Evolutionary conservation across 1,140 invertebrate genomes (phyloP).

Genomic region (Magallana angulata): DNA sequence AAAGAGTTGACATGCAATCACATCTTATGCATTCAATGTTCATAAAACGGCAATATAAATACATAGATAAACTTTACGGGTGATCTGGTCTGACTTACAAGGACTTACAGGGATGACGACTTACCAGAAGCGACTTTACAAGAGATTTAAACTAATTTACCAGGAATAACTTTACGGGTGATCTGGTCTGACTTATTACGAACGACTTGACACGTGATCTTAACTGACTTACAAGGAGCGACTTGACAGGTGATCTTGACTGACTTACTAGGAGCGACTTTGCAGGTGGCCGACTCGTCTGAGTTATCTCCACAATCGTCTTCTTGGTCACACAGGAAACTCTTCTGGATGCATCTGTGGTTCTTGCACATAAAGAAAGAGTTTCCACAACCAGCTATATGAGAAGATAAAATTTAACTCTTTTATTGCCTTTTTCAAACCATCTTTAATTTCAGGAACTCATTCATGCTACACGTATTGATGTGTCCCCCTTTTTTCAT

Average conservation of each 20-base stretch:
- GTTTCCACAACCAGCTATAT: slow-evolving; percentile 48
- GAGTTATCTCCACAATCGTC: slow-evolving; percentile 52
- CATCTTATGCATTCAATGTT: no score
- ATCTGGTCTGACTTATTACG: not conserved
- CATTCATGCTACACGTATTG: no score
- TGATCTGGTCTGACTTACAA: not conserved
- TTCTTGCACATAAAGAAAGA: slow-evolving; percentile 49
- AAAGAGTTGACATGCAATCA: no score
- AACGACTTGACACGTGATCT: not conserved
- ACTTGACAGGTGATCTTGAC: not conserved
- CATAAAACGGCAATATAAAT: no score
- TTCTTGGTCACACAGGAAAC: slow-evolving; percentile 49
- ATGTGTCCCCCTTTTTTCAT: no score
- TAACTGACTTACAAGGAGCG: not conserved
- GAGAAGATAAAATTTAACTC: no score
- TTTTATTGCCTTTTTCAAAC: no score
- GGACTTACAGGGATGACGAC: no score
- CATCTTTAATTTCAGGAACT: no score
- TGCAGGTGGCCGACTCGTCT: slow-evolving; percentile 39
- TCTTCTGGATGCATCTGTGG: slow-evolving; percentile 47
- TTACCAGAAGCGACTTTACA: not conserved
- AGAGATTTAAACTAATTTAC: not conserved
- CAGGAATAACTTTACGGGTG: not conserved
- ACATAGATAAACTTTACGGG: no score
- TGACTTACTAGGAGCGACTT: not conserved